These are phyloP conservation scores for Amia ocellicauda DNA, from an alignment of 2,113 vertebrate genomes.

Conservation along the genomic window DNA sequence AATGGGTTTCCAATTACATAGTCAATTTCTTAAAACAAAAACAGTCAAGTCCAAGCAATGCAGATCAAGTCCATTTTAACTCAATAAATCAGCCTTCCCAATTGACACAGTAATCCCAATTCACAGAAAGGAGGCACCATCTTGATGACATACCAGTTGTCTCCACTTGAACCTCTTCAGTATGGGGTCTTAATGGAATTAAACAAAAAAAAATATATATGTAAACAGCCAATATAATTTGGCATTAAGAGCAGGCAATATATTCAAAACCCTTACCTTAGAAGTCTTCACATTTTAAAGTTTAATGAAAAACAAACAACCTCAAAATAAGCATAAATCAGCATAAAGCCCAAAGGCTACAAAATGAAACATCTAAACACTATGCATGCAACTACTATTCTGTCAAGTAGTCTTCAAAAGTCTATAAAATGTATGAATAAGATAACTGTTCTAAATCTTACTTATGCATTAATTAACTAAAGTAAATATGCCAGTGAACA, in stretches of 20 bases:
- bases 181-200: constrained; percentile 89
- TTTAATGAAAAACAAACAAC: too few relatives aligned
- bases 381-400: too few relatives aligned
- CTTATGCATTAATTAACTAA: too few relatives aligned
- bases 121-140: constrained; percentile 67
- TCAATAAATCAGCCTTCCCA: constrained; percentile 43
- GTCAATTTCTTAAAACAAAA: constrained; percentile 33
- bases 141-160: constrained; percentile 84
- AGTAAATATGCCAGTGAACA: too few relatives aligned
- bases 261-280: too few relatives aligned
- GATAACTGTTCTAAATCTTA: too few relatives aligned
- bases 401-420: too few relatives aligned
- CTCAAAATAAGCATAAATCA: too few relatives aligned
- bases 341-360: too few relatives aligned
- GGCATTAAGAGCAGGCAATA: background rate
- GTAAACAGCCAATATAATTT: constrained; percentile 71
- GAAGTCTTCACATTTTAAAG: too few relatives aligned
- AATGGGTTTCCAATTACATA: constrained; percentile 28
- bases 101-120: constrained; percentile 48
- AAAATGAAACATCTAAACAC: too few relatives aligned
- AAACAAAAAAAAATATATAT: constrained; percentile 86
- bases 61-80: constrained; percentile 32
- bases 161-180: constrained; percentile 82
- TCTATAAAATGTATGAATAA: too few relatives aligned
- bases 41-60: constrained; percentile 40